Conservation (phyloP, 2,797 vertebrate species). For the Limnodromus scolopaceus region DNA sequence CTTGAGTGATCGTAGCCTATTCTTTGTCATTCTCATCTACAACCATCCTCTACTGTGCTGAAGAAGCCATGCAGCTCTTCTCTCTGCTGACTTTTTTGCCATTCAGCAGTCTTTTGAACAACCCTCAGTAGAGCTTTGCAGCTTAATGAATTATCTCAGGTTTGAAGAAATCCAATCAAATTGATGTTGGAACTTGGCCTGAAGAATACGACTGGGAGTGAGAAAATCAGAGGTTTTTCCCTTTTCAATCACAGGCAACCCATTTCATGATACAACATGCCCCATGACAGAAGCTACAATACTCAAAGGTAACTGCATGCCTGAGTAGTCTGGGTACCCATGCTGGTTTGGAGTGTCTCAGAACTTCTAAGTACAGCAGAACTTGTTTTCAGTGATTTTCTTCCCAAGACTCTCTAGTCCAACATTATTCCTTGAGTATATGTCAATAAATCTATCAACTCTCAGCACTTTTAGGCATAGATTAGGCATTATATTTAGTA, state of each 20-base stretch:
- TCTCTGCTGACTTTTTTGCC: background rate
- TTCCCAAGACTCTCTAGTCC: background rate
- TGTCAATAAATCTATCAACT: background rate
- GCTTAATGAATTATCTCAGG: background rate
- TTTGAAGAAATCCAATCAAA: background rate
- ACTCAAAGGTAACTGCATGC: background rate
- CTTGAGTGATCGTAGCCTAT: fast-evolving
- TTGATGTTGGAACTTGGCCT: background rate
- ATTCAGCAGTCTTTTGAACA: background rate
- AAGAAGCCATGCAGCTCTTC: background rate
- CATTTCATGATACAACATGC: background rate
- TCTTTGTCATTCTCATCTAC: background rate
- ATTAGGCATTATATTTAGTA: background rate
- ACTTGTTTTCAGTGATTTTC: background rate
- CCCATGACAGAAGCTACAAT: background rate
- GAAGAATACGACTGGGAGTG: background rate
- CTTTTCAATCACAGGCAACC: background rate
- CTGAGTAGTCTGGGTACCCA: background rate
- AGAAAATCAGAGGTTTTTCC: background rate
- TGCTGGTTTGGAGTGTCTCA: background rate
- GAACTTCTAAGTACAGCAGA: background rate
- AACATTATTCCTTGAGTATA: background rate
- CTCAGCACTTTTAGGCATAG: background rate
- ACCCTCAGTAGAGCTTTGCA: background rate
- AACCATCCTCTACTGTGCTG: background rate